These are phyloP conservation scores for Notechis scutatus DNA, from an alignment of 2,113 vertebrate genomes.

Conservation along the genomic window DNA sequence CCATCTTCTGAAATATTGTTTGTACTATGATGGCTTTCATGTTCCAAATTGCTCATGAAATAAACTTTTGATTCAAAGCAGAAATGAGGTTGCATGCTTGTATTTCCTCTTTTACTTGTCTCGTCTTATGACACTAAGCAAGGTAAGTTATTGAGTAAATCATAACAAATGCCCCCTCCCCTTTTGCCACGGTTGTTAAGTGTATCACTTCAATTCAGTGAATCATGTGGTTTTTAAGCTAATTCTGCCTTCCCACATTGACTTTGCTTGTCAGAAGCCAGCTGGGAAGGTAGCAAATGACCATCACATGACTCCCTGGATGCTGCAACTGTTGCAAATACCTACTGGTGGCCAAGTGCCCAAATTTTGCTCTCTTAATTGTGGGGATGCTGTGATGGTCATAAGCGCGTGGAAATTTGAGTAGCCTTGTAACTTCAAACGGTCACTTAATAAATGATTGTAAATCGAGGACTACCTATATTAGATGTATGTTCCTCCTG, in stretches of 20 bases:
- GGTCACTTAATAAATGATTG: background rate
- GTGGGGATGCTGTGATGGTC: background rate
- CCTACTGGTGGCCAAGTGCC: background rate
- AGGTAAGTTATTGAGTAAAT: background rate
- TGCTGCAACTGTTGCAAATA: too few species aligned
- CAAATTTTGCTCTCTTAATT: background rate
- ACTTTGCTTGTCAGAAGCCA: background rate
- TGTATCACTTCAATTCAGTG: background rate
- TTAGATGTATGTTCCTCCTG: background rate
- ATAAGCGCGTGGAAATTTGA: background rate
- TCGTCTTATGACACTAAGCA: background rate
- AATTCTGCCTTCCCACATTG: background rate
- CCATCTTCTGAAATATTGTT: too few species aligned
- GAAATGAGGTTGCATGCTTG: too few species aligned
- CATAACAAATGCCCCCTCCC: background rate
- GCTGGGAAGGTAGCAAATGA: background rate
- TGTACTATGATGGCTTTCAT: too few species aligned
- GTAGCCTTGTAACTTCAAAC: background rate
- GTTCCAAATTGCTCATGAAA: too few species aligned
- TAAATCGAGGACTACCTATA: background rate
- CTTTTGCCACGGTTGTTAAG: too few species aligned
- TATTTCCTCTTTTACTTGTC: too few species aligned
- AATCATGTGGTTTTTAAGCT: background rate
- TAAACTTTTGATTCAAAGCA: too few species aligned
- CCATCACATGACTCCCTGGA: background rate